Base-by-base conservation (phyloP, 2,113 vertebrate genomes). In the Scytalopus superciliaris region DNA sequence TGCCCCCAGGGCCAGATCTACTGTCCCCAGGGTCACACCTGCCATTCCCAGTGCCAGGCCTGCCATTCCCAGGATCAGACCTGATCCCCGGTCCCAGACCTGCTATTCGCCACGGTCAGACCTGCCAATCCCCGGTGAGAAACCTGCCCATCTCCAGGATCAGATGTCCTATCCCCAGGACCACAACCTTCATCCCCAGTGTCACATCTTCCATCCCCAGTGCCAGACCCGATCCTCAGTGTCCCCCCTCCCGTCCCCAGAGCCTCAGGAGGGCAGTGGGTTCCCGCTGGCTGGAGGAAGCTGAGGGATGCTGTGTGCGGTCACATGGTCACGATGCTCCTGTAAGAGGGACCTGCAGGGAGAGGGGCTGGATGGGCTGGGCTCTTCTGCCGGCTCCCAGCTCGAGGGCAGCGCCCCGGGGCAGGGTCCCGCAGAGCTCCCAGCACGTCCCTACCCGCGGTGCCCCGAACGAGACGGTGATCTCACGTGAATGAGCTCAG, bases 401-500 rank as follows among this genome's bases (percentile, higher is more conserved):
- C 42, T 9, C 1, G 2, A 4, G 8, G 40, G 84, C 39, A 80
- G 40, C 44, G 52, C 79, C 57, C 10, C 7, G 16, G 90, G 89
- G 39, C 84, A 91, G 77, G 86, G 93, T 93, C 83, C 76, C 4
- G 2, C 75, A 37, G 79, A 62, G 45, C 50, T 44, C 76, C 64
- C 45, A 14, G 47, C 87, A 66, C 19, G 22, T 79, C 70, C 73
- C 79, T 44, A 67, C 76, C 64, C 28, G 12, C 5, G 18, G 66
- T 57, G 88, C n/a, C 92, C 78, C 14, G 19, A 50, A 23, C 66
- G 2, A 83, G 86, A 10, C 27, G 35, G 89, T 94, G 93, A 96
- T 91, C 95, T 96, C 95, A 94, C 87, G 94, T 95, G 96, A 75
- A 96, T 96, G 93, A 96, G 90, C 93, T 96, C 47, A 97, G 95